Conservation (phyloP, 2,797 vertebrate genomes). For the Alcedo quadribrachys region DNA sequence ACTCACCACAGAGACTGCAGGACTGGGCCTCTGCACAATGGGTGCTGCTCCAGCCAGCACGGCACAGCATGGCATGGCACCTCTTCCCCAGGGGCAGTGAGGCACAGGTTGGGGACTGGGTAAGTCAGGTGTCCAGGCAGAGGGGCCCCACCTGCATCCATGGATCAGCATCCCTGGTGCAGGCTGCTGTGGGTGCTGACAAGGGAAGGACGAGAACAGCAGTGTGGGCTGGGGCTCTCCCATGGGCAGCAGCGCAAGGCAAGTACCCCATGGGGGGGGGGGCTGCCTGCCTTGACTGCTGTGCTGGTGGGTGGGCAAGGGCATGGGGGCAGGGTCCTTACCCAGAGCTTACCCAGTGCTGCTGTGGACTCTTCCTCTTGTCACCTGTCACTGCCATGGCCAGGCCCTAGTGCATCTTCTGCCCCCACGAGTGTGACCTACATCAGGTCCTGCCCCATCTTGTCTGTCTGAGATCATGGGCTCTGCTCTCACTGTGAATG, state of each 20-base stretch:
- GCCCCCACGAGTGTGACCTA: neutral
- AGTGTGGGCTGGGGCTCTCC: neutral
- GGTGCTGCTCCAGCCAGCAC: neutral
- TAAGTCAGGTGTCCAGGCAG: neutral
- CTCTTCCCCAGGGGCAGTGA: fast-evolving
- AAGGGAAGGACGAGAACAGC: neutral
- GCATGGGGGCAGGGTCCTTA: neutral
- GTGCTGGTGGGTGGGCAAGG: fast-evolving
- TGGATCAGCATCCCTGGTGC: fast-evolving
- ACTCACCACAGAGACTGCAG: neutral
- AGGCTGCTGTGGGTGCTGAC: neutral
- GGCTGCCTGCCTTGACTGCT: neutral
- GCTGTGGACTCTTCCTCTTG: neutral
- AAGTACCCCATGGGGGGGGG: fast-evolving
- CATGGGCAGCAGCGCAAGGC: fast-evolving
- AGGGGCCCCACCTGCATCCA: neutral
- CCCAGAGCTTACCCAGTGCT: neutral
- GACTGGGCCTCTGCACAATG: neutral
- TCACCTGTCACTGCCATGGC: neutral
- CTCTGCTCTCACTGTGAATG: fast-evolving
- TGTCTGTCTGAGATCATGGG: fast-evolving
- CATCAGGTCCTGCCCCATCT: neutral
- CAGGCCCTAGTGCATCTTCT: neutral
- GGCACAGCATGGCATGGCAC: neutral
- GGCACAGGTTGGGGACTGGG: neutral